Base-by-base conservation (phyloP, 2,113 vertebrate genomes). In the Cariama cristata region DNA sequence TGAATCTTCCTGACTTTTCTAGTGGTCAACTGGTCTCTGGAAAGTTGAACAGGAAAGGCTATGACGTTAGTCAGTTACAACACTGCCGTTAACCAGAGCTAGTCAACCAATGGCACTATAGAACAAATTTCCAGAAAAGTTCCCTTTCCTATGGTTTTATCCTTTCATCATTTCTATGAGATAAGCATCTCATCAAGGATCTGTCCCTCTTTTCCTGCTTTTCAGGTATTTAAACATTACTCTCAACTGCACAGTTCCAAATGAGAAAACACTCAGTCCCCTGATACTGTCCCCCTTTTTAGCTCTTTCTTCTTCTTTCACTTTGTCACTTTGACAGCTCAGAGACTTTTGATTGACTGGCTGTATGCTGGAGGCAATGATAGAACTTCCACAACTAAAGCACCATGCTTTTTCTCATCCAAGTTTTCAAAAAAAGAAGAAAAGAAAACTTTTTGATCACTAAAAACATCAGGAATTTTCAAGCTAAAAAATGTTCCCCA, bases 341-440 rank as follows among this genome's bases (percentile, higher is more conserved):
- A 68, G 60, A 91, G 74, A 68, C 24, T 88, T 97, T 85, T 90
- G 69, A 87, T 44, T 86, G 76, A 84, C 63, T 91, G 58, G 8
- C 66, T 82, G 55, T 52, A 30, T 45, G 50, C 80, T 86, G 32
- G 69, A 86, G 74, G 90, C 77, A 86, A 77, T 9, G 23, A n/a
- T 2, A 75, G 81, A 81, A 93, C 45, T 93, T 93, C 49, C 55
- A 89, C 24, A 52, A 64, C 38, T 71, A 73, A 80, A 77, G 14
- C 16, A 74, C 30, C 1, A 0, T 52, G 44, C 3, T 75, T 84
- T 80, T 81, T 59, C 56, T 79, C 42, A 85, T 82, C 18, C 9
- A 64, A 23, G 8, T 23, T 76, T 64, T 30, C 6, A 47, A 32
- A 28, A 59, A 55, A 85, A 27, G 2, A 47, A 76, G 21, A 60